A percentile compares a stretch with the other conserved stretches of the same genome.
These are phyloP conservation scores for Delia radicum DNA, from an alignment of 1,140 invertebrate species.

Conservation along the genomic window DNA sequence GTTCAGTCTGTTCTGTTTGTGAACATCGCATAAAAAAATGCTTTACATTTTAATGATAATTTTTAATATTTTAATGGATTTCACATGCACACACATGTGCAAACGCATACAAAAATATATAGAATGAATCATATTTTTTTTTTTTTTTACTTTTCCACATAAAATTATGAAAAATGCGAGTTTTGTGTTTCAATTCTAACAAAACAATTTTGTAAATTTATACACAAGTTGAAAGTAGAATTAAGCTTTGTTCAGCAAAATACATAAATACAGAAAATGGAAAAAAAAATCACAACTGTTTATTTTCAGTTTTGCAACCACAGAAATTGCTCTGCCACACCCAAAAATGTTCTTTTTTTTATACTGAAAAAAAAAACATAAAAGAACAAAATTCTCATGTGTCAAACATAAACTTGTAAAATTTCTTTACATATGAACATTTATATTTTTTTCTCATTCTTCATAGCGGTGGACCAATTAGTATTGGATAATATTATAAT, in stretches of 20 bases:
- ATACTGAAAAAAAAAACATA: background rate
- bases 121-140: background rate
- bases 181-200: background rate
- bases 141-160: too few relatives aligned
- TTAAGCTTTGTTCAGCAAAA: background rate
- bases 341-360: background rate
- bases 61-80: constrained; percentile 1
- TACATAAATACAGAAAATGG: too few relatives aligned
- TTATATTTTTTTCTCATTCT: too few relatives aligned
- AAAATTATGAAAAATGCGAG: too few relatives aligned
- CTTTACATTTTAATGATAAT: background rate
- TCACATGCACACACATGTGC: background rate
- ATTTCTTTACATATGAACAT: too few relatives aligned
- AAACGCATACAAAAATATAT: background rate
- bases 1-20: background rate
- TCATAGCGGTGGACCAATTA: too few relatives aligned
- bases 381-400: too few relatives aligned
- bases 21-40: background rate
- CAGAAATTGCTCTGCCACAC: background rate
- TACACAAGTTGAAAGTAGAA: background rate
- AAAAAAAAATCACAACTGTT: background rate
- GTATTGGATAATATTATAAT: too few relatives aligned
- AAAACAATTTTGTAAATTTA: background rate
- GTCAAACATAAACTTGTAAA: too few relatives aligned
- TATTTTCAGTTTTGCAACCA: background rate